Base-by-base conservation (phyloP, 2,113 vertebrate species). In the Oxyura jamaicensis region DNA sequence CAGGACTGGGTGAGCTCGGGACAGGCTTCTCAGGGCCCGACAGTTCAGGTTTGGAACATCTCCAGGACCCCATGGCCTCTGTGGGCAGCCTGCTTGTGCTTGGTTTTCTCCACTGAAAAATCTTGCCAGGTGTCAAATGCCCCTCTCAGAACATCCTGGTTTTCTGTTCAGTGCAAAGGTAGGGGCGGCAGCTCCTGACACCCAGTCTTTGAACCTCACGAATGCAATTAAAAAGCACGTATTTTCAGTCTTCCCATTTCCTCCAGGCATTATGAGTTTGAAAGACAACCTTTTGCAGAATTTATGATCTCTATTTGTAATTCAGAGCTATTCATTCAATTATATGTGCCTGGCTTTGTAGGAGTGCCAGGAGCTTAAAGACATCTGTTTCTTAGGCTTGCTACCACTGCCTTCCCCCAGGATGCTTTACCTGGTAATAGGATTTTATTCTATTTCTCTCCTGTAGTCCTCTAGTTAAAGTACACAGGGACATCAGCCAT, bases 181-280 rank as follows among this genome's bases (percentile, higher is more conserved):
- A 20, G 31, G 41, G 23, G 23, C 31, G 23, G 53, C 31, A 23
- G 5, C 66, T 50, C 33, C 71, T 35, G 33, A 67, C 46, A 41
- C 25, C 10, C 35, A 11, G 9, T 7, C 48, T 39, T 59, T 2
- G 5, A 74, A 58, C 42, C 4, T 23, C 28, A n/a, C 1, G 1
- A 82, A 39, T 42, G 8, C 33, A 18, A 46, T 55, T 48, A 81
- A 41, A 63, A 60, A n/a, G 31, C 10, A 48, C 3, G 0, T 13
- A 2, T 8, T 63, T 67, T 58, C 14, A 63, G 23, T 48, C 35
- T 73, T 72, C 19, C 20, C 2, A 2, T 35, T 85, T 55, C 18
- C 59, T 44, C 8, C 7, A 21, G 17, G 17, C 8, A 15, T 25
- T 46, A 25, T 1, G 35, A 35, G 41, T 50, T 56, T 46, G 35